These are phyloP conservation scores for Lepilemur ruficaudatus DNA, from an alignment of 2,797 vertebrate species.

Conservation along the genomic window DNA sequence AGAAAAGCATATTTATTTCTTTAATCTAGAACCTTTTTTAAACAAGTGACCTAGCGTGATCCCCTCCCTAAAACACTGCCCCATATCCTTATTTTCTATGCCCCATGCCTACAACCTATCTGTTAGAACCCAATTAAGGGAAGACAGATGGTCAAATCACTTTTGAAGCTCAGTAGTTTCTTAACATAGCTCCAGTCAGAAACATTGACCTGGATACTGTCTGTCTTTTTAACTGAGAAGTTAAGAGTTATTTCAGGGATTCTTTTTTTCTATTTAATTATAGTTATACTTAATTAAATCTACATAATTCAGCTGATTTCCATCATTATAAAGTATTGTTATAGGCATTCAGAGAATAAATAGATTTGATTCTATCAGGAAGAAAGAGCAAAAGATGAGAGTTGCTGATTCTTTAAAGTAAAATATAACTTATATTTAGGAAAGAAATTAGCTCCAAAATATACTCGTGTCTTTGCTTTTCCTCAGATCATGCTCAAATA, in stretches of 20 bases:
- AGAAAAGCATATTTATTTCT: neutral
- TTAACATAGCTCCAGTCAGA: slow-evolving; percentile 39
- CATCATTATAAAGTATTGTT: slow-evolving; percentile 58
- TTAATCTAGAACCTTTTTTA: neutral
- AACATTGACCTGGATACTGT: slow-evolving; percentile 30
- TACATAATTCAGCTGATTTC: slow-evolving; percentile 62
- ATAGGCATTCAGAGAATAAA: slow-evolving; percentile 16
- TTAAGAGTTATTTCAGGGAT: slow-evolving; percentile 42
- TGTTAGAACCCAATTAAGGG: neutral
- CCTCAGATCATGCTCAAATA: neutral
- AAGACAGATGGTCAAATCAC: slow-evolving; percentile 26
- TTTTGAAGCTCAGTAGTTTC: slow-evolving; percentile 32
- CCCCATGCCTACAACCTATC: neutral
- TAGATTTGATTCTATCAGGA: slow-evolving; percentile 37
- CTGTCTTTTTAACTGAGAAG: slow-evolving; percentile 45
- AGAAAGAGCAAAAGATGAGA: slow-evolving; percentile 32
- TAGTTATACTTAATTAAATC: slow-evolving; percentile 53
- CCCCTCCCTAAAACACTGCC: neutral
- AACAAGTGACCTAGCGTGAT: neutral
- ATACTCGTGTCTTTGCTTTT: neutral
- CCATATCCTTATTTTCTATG: neutral
- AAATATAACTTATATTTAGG: neutral
- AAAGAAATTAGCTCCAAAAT: slow-evolving; percentile 16
- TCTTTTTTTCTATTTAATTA: slow-evolving; percentile 39
- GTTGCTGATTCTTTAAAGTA: slow-evolving; percentile 39